These are phyloP conservation scores for Pogonomyrmex barbatus DNA, from an alignment of 1,140 invertebrate genomes.

Conservation along the genomic window DNA sequence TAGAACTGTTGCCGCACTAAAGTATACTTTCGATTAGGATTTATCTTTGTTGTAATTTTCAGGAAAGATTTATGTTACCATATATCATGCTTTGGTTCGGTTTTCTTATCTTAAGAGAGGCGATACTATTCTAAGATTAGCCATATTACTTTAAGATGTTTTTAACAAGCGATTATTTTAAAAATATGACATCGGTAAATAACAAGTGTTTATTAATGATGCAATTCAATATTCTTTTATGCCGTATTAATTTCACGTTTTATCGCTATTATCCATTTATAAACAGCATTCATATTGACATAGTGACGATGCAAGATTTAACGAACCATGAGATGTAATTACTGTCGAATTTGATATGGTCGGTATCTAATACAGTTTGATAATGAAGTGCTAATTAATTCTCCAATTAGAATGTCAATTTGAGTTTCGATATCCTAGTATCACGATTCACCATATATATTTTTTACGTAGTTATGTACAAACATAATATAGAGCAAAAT, in stretches of 20 bases:
- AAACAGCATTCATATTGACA: slow-evolving; percentile 29
- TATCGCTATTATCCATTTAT: neutral
- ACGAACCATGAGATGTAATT: slow-evolving; percentile 29
- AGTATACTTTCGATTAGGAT: neutral
- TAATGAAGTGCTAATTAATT: slow-evolving; percentile 36
- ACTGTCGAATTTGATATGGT: slow-evolving; percentile 2
- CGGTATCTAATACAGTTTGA: slow-evolving; percentile 12
- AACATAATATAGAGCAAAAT: neutral
- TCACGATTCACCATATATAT: neutral
- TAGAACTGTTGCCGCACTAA: neutral
- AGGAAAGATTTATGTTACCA: slow-evolving; percentile 15
- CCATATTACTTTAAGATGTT: neutral
- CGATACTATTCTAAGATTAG: neutral
- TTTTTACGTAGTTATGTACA: neutral
- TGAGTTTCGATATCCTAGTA: neutral
- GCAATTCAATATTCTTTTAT: slow-evolving; percentile 3
- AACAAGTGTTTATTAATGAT: slow-evolving; percentile 30
- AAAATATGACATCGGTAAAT: neutral
- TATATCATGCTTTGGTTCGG: neutral
- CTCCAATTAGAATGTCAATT: slow-evolving; percentile 6
- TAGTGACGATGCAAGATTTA: slow-evolving; percentile 23
- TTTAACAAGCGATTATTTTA: neutral
- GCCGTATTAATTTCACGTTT: slow-evolving; percentile 35
- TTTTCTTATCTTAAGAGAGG: neutral
- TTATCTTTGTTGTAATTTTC: neutral